These are phyloP conservation scores for Myiotriccus ornatus DNA, from an alignment of 2,797 vertebrate species.

Conservation along the genomic window DNA sequence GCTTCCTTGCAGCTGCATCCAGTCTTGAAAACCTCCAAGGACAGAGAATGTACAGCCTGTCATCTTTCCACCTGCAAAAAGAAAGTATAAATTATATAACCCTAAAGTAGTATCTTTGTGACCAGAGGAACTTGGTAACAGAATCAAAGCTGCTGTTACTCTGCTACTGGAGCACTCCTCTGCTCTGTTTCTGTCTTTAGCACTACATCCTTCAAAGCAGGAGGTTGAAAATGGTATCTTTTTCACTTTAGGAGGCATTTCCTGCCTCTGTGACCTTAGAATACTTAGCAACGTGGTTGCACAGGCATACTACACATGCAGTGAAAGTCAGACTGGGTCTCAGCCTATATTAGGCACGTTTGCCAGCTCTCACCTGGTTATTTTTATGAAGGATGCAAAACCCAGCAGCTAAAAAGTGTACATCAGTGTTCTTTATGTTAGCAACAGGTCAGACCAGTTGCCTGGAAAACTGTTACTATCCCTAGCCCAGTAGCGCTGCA, in stretches of 20 bases:
- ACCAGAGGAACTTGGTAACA: not conserved
- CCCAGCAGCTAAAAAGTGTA: not conserved
- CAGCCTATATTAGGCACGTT: not conserved
- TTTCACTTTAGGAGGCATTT: not conserved
- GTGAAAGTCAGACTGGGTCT: not conserved
- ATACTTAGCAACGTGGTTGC: not conserved
- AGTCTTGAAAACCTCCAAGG: not conserved
- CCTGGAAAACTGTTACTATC: not conserved
- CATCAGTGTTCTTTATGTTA: not conserved
- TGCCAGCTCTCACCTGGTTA: not conserved
- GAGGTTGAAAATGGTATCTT: not conserved
- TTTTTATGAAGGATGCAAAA: not conserved
- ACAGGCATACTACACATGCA: not conserved
- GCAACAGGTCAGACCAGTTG: not conserved
- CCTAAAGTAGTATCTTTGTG: not conserved
- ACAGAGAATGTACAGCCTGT: not conserved
- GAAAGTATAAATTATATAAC: not conserved
- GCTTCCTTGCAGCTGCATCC: not conserved
- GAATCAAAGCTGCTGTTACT: not conserved
- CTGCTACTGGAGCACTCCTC: not conserved
- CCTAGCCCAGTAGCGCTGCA: not conserved
- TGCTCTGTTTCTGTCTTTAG: not conserved
- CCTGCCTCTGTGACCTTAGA: not conserved
- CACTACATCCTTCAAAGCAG: not conserved
- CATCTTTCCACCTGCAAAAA: not conserved